Base-by-base conservation (phyloP, 2,113 vertebrate genomes). In the Malaclemys terrapin region DNA sequence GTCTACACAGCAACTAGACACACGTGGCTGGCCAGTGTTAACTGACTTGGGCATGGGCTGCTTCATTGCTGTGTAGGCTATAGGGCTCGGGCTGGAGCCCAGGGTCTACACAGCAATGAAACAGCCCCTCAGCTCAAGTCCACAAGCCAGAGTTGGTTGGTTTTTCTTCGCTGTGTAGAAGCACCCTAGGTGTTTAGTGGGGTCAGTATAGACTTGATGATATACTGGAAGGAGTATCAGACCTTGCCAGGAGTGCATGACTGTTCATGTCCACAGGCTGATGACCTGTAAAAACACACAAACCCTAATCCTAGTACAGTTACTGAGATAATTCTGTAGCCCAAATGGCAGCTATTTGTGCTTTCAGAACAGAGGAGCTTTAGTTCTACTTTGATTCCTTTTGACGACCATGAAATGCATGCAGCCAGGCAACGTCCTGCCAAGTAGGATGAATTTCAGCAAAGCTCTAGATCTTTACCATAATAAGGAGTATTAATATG, bases 281-380 rank as follows among this genome's bases (percentile, higher is more conserved):
- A 22, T 9, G 27, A 3, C 45, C 56, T 3, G 0, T 1, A 95
- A 38, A 38, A 2, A 3, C 0, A 0, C 20, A 47, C 2, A 45
- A 82, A 79, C 1, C 38, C 19, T 56, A 10, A 8, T 50, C 49
- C 49, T 49, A 10, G 16, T 65, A 16, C 17, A 5, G 1, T 27
- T 59, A 62, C 1, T 47, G 84, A 72, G 8, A 3, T 83, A 75
- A 93, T 47, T 2, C 8, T 90, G 83, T 20, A 88, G 56, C 10
- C 47, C n/a, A n/a, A 10, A 8, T 27, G 2, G 42, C 19, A 91
- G 52, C 20, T 56, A 42, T 10, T 45, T 35, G 1, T 35, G 19
- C 38, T n/a, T 54, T 20, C 6, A 49, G 22, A 85, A 42, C 83
- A 69, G 53, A 87, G 59, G 45, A 90, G 4, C 85, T 13, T 52